Percentiles rank a stretch among this genome's conserved stretches.
These are phyloP conservation scores for Tragelaphus buxtoni DNA, from an alignment of 2,113 vertebrate species.

Conservation along the genomic window DNA sequence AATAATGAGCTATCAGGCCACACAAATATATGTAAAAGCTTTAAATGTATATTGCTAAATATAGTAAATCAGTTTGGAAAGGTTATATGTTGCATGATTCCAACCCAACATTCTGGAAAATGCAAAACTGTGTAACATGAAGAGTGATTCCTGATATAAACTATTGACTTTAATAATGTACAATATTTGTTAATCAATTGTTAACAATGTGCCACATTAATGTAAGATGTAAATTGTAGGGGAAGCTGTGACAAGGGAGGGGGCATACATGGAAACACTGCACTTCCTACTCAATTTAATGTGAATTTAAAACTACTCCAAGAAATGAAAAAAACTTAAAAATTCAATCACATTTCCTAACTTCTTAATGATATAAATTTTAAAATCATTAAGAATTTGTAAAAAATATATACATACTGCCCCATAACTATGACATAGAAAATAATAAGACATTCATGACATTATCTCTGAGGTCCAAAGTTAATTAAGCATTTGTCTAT, in stretches of 20 bases:
- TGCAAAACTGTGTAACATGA: not conserved
- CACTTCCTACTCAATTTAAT: not conserved
- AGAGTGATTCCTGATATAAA: not conserved
- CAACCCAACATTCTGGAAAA: not conserved
- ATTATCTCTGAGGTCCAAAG: not conserved
- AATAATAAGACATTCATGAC: not conserved
- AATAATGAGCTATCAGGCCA: not conserved
- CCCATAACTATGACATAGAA: not conserved
- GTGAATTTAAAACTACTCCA: not conserved
- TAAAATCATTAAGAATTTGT: not conserved
- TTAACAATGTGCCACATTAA: not conserved
- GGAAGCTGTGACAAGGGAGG: not conserved
- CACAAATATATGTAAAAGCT: not conserved
- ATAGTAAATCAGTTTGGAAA: not conserved
- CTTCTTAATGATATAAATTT: not conserved
- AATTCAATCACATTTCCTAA: not conserved
- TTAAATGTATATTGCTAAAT: not conserved
- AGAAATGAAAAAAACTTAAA: not conserved
- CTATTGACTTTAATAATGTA: not conserved
- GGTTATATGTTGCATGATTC: not conserved
- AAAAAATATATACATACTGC: not conserved
- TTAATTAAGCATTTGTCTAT: not conserved
- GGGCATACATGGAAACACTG: not conserved
- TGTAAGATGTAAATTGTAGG: not conserved
- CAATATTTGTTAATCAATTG: not conserved